These are phyloP conservation scores for Sclerodermus sp. DNA, from an alignment of 2,888 invertebrate species.

Conservation along the genomic window DNA sequence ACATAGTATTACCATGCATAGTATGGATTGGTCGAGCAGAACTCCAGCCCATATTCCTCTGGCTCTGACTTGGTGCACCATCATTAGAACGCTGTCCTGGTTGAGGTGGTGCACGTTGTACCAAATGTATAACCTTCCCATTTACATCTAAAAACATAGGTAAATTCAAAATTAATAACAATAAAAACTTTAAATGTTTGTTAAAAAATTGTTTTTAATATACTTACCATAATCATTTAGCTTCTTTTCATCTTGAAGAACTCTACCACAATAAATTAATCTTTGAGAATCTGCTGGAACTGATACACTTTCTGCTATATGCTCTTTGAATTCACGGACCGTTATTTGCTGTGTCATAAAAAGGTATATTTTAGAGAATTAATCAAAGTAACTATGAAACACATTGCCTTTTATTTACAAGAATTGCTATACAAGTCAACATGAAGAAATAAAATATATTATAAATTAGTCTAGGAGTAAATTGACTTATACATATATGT, in stretches of 20 bases:
- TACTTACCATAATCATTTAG: slow-evolving; percentile 80
- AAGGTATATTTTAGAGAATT: no score
- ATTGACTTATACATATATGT: no score
- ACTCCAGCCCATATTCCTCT: slow-evolving; percentile 24
- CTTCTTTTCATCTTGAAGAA: slow-evolving; percentile 84
- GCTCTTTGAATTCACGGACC: slow-evolving; percentile 78
- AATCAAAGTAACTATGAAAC: no score
- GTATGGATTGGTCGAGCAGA: slow-evolving; percentile 19
- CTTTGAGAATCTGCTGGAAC: slow-evolving; percentile 83
- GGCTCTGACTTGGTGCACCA: slow-evolving; percentile 45
- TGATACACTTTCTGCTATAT: slow-evolving; percentile 75
- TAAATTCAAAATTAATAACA: slow-evolving; percentile 3
- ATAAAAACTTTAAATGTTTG: no score
- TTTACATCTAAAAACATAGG: slow-evolving; percentile 70
- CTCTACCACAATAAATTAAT: slow-evolving; percentile 92
- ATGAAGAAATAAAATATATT: no score
- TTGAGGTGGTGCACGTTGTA: slow-evolving; percentile 81
- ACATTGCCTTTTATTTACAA: no score
- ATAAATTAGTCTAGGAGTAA: no score
- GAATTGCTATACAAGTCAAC: no score
- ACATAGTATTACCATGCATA: slow-evolving; percentile 61
- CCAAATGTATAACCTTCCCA: slow-evolving; percentile 91
- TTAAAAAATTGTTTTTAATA: no score
- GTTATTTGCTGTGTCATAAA: slow-evolving; percentile 65
- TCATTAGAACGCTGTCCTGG: slow-evolving; percentile 55